Evolutionary conservation across 2,113 vertebrate genomes (phyloP).

Genomic region (Tinamus guttatus): DNA sequence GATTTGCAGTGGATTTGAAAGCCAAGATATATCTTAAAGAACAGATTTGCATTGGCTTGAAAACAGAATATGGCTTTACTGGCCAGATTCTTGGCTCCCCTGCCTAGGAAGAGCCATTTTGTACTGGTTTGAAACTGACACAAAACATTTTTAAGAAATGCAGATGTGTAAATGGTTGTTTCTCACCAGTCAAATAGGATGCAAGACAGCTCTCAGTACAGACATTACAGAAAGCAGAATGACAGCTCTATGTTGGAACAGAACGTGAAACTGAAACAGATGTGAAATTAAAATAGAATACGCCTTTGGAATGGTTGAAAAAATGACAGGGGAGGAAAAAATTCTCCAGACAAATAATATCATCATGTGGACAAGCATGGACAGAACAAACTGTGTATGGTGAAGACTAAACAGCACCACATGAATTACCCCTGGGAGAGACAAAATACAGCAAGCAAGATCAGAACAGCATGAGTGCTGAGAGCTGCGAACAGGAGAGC

Average conservation of each 20-base stretch:
- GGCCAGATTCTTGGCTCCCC: not conserved
- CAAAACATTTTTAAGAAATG: not conserved
- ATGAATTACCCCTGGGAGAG: not conserved
- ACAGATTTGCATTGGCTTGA: not conserved
- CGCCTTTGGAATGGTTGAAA: not conserved
- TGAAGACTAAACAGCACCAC: not conserved
- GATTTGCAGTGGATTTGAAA: not conserved
- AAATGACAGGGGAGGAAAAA: not conserved
- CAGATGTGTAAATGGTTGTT: not conserved
- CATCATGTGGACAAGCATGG: not conserved
- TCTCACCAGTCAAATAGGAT: not conserved
- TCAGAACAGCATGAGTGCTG: not conserved
- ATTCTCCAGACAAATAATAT: not conserved
- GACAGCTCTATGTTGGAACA: not conserved
- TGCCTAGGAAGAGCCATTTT: not conserved
- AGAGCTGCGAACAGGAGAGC: slow-evolving; percentile 10
- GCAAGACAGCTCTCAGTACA: not conserved
- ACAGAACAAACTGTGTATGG: not conserved
- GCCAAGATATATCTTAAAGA: not conserved
- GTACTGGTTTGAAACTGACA: not conserved
- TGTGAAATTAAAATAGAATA: not conserved
- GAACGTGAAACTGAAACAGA: not conserved
- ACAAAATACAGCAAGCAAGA: not conserved
- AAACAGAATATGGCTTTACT: not conserved
- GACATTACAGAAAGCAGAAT: not conserved